Evolutionary conservation across 2,888 invertebrate species (phyloP).

Genomic region (Xestia c-nigrum): DNA sequence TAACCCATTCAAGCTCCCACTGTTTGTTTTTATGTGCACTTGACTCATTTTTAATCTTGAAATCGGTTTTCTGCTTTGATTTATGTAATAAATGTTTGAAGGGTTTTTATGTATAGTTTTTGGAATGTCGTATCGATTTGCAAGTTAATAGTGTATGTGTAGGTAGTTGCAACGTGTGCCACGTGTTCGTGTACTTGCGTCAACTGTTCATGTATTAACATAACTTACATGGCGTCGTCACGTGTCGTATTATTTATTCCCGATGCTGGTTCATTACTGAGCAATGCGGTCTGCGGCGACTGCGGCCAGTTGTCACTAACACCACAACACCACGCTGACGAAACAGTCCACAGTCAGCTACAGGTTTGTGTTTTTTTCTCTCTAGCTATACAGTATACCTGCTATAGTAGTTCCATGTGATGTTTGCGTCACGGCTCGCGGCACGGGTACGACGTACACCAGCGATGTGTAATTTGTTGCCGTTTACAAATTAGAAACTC

Average conservation of each 20-base stretch:
- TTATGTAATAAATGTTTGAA: constrained; percentile 16
- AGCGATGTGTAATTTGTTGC: constrained; percentile 67
- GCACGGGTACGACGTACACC: constrained; percentile 19
- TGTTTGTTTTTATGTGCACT: constrained; percentile 52
- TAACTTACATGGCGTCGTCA: constrained; percentile 60
- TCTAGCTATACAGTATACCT: constrained; percentile 50
- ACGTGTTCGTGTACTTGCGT: constrained; percentile 60
- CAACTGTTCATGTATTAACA: constrained; percentile 63
- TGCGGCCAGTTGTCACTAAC: constrained; percentile 70
- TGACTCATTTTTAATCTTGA: constrained; percentile 36
- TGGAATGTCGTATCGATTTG: constrained; percentile 35
- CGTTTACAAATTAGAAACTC: constrained; percentile 66
- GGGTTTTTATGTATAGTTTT: constrained; percentile 35
- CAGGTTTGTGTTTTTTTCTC: constrained; percentile 75
- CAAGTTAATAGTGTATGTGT: constrained; percentile 39
- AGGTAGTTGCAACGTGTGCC: constrained; percentile 52
- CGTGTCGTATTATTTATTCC: constrained; percentile 67
- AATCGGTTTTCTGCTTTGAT: constrained; percentile 31
- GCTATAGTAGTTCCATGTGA: constrained; percentile 64
- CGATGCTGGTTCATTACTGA: constrained; percentile 70
- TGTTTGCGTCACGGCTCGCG: constrained; percentile 71
- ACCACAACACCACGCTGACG: constrained; percentile 65
- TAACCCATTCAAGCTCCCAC: constrained; percentile 55
- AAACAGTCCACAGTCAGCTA: constrained; percentile 68
- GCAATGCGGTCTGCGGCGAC: constrained; percentile 66